These are phyloP conservation scores for Thinocorus orbignyianus DNA, from an alignment of 2,113 vertebrate species.

Conservation along the genomic window DNA sequence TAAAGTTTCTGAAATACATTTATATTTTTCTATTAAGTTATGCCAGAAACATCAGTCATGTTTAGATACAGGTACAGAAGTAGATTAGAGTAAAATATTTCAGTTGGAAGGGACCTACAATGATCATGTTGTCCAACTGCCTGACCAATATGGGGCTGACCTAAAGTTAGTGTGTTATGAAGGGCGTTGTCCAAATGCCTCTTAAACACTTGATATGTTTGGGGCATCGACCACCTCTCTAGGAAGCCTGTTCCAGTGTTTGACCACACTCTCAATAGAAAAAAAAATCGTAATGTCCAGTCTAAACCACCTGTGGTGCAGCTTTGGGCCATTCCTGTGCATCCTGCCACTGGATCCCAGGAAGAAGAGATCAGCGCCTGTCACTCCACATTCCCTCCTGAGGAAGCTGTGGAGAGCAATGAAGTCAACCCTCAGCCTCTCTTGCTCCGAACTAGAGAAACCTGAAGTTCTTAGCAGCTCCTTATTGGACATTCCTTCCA, in stretches of 20 bases:
- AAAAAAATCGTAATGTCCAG: not conserved
- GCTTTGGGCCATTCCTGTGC: not conserved
- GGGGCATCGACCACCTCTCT: not conserved
- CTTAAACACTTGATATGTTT: not conserved
- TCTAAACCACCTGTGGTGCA: not conserved
- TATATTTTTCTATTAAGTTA: not conserved
- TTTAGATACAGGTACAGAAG: not conserved
- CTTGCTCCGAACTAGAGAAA: not conserved
- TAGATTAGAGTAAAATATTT: not conserved
- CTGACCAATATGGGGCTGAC: not conserved
- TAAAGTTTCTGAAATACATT: not conserved
- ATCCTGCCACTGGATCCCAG: not conserved
- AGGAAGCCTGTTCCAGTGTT: not conserved
- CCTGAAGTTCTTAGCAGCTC: not conserved
- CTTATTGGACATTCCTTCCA: not conserved
- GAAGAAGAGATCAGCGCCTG: not conserved
- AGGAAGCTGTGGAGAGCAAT: not conserved
- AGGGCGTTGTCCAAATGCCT: not conserved
- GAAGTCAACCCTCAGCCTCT: not conserved
- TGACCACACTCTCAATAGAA: not conserved
- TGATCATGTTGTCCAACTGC: not conserved
- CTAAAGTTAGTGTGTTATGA: not conserved
- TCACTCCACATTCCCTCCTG: not conserved
- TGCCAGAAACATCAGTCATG: not conserved
- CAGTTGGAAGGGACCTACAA: not conserved